Evolutionary conservation across 2,113 vertebrate genomes (phyloP).

Genomic region (Sphaerodactylus townsendi): DNA sequence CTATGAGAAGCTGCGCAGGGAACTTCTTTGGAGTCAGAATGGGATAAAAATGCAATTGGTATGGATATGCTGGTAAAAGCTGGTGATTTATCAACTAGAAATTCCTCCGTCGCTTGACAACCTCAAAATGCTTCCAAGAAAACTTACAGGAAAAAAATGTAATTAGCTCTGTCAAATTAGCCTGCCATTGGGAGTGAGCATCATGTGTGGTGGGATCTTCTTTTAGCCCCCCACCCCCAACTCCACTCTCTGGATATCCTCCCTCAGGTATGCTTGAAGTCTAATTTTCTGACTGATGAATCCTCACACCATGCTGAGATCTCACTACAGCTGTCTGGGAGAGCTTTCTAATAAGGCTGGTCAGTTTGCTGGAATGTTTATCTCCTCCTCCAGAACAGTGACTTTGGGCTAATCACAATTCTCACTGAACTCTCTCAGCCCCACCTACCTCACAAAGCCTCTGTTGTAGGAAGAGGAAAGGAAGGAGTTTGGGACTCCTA

Average conservation of each 20-base stretch:
- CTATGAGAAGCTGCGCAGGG: no score
- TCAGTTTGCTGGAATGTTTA: background rate
- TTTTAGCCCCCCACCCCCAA: background rate
- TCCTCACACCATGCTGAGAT: background rate
- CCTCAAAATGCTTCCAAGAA: no score
- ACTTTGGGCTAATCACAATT: no score
- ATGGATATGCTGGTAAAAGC: no score
- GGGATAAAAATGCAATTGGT: no score
- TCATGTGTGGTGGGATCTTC: background rate
- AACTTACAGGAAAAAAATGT: background rate
- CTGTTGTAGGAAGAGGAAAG: no score
- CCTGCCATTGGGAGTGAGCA: background rate
- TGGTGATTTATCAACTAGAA: no score
- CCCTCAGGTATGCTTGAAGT: background rate
- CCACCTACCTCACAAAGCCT: no score
- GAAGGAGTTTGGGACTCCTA: no score
- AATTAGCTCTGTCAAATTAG: background rate
- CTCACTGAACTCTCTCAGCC: no score
- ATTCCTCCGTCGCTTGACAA: no score
- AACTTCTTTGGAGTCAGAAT: no score
- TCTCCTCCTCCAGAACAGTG: background rate
- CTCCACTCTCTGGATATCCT: background rate
- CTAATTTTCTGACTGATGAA: background rate
- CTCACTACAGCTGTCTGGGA: background rate
- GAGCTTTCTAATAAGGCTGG: accelerated